These are phyloP conservation scores for Cyprinus carpio DNA, from an alignment of 2,113 vertebrate species.

Conservation along the genomic window DNA sequence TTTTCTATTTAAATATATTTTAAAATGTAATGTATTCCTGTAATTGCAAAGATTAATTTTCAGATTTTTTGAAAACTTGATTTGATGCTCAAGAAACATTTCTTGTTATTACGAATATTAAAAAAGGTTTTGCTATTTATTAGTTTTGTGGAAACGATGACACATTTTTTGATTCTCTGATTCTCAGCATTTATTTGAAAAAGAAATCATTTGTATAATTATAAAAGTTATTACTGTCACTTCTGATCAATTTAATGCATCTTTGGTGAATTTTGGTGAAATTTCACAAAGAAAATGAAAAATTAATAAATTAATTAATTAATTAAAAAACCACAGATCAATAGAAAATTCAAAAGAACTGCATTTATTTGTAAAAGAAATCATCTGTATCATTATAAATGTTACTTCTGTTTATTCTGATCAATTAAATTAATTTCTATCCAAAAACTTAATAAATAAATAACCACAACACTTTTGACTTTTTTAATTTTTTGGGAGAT, in stretches of 20 bases:
- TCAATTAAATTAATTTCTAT: no score
- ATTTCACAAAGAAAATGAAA: not conserved
- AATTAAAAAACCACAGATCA: no score
- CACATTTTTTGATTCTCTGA: not conserved
- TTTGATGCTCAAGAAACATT: not conserved
- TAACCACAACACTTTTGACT: no score
- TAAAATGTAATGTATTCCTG: not conserved
- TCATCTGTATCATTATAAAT: no score
- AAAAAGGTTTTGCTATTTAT: not conserved
- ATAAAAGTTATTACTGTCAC: not conserved
- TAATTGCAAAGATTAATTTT: not conserved
- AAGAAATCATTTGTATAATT: not conserved
- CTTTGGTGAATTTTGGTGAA: not conserved
- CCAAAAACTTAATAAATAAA: no score
- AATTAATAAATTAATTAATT: no score
- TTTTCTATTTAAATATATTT: not conserved
- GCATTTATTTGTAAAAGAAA: no score
- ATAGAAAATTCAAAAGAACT: no score
- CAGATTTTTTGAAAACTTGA: not conserved
- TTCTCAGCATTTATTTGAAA: not conserved
- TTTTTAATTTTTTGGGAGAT: no score
- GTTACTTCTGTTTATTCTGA: no score
- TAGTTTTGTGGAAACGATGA: not conserved
- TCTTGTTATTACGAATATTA: not conserved
- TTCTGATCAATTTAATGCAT: not conserved